Percentiles rank a stretch among this genome's conserved stretches.
Conservation (phyloP, 2,113 vertebrate genomes). For the Psittacus erithacus region DNA sequence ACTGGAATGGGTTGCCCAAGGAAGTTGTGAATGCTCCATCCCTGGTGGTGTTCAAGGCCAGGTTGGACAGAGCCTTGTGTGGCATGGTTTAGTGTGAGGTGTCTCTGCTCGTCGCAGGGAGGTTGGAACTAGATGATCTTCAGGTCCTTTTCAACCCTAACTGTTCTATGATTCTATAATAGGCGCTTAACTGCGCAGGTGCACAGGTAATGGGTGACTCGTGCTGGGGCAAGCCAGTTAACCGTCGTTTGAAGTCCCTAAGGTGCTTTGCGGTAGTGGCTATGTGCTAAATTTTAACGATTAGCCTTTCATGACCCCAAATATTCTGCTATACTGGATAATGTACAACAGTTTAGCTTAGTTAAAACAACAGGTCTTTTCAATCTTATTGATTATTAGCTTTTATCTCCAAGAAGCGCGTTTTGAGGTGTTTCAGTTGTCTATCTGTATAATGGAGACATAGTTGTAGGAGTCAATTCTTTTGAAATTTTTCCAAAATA, state of each 20-base stretch:
- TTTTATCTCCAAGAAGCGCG: background rate
- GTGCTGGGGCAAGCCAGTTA: background rate
- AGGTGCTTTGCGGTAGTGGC: background rate
- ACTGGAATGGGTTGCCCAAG: no score
- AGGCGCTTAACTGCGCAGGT: background rate
- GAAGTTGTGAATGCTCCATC: no score
- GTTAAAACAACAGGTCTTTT: background rate
- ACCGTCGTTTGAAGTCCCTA: background rate
- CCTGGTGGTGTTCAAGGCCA: no score
- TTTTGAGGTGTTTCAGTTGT: background rate
- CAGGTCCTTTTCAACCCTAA: no score
- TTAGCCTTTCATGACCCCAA: background rate
- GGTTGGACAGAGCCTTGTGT: no score
- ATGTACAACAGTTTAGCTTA: background rate
- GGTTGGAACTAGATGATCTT: no score
- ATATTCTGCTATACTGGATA: background rate
- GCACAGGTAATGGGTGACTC: background rate
- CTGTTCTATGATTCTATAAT: background rate
- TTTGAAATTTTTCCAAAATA: background rate
- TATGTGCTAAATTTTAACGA: background rate
- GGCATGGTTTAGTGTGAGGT: no score
- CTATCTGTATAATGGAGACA: background rate
- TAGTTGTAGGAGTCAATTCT: background rate
- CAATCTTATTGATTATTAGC: background rate
- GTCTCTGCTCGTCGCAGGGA: no score